Base-by-base conservation (phyloP, 2,888 invertebrate species). In the Drosophila birchii region DNA sequence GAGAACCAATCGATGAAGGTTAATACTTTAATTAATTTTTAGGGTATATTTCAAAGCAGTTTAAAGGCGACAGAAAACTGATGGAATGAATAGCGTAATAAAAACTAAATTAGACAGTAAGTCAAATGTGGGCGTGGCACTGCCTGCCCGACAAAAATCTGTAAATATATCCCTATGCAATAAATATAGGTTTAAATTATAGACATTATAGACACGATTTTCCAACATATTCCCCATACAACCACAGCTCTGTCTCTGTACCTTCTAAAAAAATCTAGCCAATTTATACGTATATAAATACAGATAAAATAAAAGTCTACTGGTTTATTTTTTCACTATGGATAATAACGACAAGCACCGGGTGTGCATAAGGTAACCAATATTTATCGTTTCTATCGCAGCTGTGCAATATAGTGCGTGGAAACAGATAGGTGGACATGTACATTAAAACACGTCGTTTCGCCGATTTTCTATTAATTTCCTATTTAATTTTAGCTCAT, bases 41-140 rank as follows among this genome's bases (percentile, higher is more conserved):
- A 79, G 72, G 79, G 76, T 9, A 64, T 20, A 71, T 57, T 73
- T 70, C 51, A 59, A 63, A 70, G 56, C 58, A 55, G 59, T 58
- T 71, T 64, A n/a, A 34, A 53, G 45, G 20, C 34, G 36, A 39
- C 57, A 12, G 62, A 62, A 69, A 67, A 47, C 75, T 79, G 61
- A 58, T 60, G 16, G 56, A 75, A 58, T 74, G 64, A 76, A 81
- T 86, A 84, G 89, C 88, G 89, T 89, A 88, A 86, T 73, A 76
- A 72, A 77, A 79, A 89, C 88, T 89, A 89, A 89, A 89, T 89
- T 89, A 89, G 82, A 20, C 1, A 5, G 47, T 89, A 88, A 86
- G 88, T 45, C 18, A 60, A 39, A 67, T 71, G 66, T 78, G 73
- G 76, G 72, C 76, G 75, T 78, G 78, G 78, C 64, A 49, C 49